Conservation (phyloP, 2,113 vertebrate species). For the Bagarius yarrelli region DNA sequence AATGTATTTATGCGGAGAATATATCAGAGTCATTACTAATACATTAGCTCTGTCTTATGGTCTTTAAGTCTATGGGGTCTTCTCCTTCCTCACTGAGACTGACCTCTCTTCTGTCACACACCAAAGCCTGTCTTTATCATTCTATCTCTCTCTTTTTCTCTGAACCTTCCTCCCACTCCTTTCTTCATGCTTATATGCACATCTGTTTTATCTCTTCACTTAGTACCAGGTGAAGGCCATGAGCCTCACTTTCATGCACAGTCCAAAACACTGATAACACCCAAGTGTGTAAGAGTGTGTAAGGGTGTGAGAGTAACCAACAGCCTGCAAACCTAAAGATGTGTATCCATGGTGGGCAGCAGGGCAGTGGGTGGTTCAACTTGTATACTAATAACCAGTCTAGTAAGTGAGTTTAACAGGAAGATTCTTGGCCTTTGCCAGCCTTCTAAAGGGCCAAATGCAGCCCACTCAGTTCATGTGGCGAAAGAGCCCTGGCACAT, state of each 20-base stretch:
- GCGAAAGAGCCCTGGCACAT: conserved; percentile 35
- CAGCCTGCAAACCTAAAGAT: conserved; percentile 46
- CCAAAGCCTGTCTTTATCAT: not conserved
- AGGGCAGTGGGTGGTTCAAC: conserved; percentile 27
- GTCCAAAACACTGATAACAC: conserved; percentile 38
- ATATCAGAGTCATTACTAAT: conserved; percentile 18
- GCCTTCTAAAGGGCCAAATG: conserved; percentile 45
- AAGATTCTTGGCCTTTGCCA: conserved; percentile 47
- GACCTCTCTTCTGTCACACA: conserved; percentile 15
- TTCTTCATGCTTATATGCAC: conserved; percentile 25
- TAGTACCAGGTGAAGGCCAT: conserved; percentile 30
- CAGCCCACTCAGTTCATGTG: conserved; percentile 44
- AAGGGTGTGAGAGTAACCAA: conserved; percentile 39
- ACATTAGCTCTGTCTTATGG: conserved; percentile 9
- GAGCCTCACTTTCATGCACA: conserved; percentile 30
- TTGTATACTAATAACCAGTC: conserved; percentile 43
- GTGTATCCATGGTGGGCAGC: conserved; percentile 38
- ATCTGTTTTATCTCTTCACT: conserved; percentile 41
- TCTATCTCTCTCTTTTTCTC: not conserved
- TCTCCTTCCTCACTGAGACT: no score
- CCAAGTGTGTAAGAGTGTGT: conserved; percentile 29
- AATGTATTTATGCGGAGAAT: not conserved
- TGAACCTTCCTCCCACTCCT: conserved; percentile 1
- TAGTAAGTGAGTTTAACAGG: conserved; percentile 48
- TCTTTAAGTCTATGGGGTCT: not conserved